Percentiles rank a stretch among this genome's conserved stretches.
phyloP scores from a whole-genome alignment of 2,113 vertebrate species.

The Trochalopteron elliotii region DNA sequence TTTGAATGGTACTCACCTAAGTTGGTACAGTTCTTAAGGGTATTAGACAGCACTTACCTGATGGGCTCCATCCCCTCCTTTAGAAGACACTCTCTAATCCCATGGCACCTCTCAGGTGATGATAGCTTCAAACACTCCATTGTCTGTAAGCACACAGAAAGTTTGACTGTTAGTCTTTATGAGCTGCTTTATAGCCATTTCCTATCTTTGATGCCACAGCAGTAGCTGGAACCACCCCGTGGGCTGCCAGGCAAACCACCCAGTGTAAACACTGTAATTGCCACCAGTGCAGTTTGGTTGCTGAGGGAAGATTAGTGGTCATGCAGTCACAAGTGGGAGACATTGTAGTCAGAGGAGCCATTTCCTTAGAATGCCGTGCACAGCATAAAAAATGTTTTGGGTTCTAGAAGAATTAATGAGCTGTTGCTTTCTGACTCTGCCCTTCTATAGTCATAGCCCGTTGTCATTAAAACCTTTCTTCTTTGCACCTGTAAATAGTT shows the following conservation, averaged over 20 bases:
- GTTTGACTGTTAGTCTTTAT: background rate
- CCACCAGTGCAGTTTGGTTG: background rate
- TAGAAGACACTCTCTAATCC: background rate
- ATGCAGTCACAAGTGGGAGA: background rate
- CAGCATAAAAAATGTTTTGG: slow-evolving; percentile 13
- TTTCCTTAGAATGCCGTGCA: background rate
- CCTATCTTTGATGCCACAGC: background rate
- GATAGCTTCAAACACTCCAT: background rate
- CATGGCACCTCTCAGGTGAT: background rate
- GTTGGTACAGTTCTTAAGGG: background rate
- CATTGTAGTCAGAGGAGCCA: background rate
- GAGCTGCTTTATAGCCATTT: background rate
- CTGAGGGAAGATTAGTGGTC: slow-evolving; percentile 26
- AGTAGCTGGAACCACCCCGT: background rate
- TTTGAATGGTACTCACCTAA: background rate
- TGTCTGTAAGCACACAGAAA: background rate
- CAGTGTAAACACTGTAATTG: background rate
- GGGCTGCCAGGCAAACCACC: background rate
- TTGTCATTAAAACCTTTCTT: slow-evolving; percentile 14
- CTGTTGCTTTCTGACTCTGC: slow-evolving; percentile 20
- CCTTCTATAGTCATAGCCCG: background rate
- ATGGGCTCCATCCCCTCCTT: background rate
- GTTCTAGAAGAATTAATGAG: background rate
- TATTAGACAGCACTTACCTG: background rate
- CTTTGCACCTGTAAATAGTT: slow-evolving; percentile 21